Base-by-base conservation (phyloP, 1,140 invertebrate genomes). In the Aphaenogaster rudis region DNA sequence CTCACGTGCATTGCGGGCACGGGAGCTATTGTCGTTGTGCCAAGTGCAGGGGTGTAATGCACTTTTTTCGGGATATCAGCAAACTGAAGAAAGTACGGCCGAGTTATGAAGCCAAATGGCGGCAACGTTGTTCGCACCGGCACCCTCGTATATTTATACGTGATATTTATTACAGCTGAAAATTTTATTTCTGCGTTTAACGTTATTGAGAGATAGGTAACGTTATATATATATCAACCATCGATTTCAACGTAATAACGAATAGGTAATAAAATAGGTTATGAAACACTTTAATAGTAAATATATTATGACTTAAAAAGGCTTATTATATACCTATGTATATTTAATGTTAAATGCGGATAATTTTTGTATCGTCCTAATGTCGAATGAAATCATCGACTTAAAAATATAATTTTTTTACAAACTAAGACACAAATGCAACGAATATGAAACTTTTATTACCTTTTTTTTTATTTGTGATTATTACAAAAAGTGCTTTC, bases 1-100 rank as follows among this genome's bases (percentile, higher is more conserved):
- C 13, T 45, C 28, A 28, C 59, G 61, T 79, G 74, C 78, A 63
- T 54, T 39, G 54, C 33, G 33, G 4, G n/a, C 39, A 28, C 61
- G 57, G 4, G 21, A 71, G 42, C 39, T 82, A 57, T 87, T 82
- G 79, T 86, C 77, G 33, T n/a, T 39, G 59, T 64, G 66, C 45
- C 57, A 82, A 82, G 21, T 54, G 66, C 59, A 87, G 45, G n/a
- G 72, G 21, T 45, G 39, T 67, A 33, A 71, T 57, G 36, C 39
- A 61, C 64, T 39, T 77, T 76, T 77, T 52, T 13, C 15, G n/a
- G 33, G 57, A 61, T 77, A 85, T 77, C 71, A 64, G 50, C n/a
- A 33, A 63, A 21, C 45, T 21, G 17, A 52, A 48, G 71, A 50
- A 85, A 52, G 42, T 64, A 52, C 6, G 42, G 39, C 4, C 57